phyloP scores from a whole-genome alignment of 2,888 invertebrate genomes.

The Linnaemya tessellans region DNA sequence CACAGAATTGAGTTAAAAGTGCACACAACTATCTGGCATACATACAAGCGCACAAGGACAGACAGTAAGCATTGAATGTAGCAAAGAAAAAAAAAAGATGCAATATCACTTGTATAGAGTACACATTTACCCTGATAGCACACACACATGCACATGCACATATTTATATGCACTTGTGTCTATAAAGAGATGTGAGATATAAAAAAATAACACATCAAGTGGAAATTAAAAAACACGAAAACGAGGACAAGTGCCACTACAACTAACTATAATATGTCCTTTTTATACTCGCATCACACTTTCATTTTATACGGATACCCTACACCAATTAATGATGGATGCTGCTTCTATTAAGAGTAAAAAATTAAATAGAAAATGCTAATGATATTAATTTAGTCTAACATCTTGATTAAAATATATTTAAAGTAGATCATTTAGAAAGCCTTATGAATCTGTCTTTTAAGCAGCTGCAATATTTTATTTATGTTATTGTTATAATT shows the following conservation, averaged over 20 bases:
- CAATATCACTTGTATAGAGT: conserved; percentile 22
- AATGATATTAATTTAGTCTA: no score
- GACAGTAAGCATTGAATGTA: conserved; percentile 34
- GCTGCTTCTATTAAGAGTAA: background rate
- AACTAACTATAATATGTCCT: conserved; percentile 55
- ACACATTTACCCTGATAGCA: background rate
- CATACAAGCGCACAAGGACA: conserved; percentile 1
- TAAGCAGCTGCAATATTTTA: no score
- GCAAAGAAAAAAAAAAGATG: no score
- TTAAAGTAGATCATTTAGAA: no score
- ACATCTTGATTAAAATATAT: no score
- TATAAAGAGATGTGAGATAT: conserved; percentile 34
- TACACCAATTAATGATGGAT: background rate
- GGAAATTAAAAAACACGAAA: conserved; percentile 64
- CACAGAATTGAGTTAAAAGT: conserved; percentile 53
- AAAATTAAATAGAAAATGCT: no score
- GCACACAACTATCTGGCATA: background rate
- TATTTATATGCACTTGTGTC: background rate
- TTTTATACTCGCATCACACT: conserved; percentile 35
- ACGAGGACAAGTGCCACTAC: conserved; percentile 68
- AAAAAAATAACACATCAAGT: conserved; percentile 46
- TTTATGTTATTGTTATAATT: no score
- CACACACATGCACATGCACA: background rate
- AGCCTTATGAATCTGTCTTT: no score
- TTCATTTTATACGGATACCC: conserved; percentile 14